phyloP scores from a whole-genome alignment of 2,113 vertebrate species.

The Tricholaema leucomelas region DNA sequence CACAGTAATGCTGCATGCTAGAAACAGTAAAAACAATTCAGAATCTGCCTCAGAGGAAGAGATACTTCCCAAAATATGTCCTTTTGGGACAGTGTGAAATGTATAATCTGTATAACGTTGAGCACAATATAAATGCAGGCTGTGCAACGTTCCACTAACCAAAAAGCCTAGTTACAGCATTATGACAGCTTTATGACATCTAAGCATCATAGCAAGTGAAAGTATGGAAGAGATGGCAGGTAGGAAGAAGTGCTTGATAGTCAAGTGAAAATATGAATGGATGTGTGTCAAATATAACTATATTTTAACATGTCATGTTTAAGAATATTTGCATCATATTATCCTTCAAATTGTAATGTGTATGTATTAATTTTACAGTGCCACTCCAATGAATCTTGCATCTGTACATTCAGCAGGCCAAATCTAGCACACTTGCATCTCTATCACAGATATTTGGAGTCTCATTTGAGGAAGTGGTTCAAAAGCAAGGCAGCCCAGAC shows the following conservation, averaged over 20 bases:
- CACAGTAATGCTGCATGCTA: background rate
- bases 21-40: background rate
- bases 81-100: background rate
- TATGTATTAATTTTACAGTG: constrained; percentile 21
- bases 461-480: background rate
- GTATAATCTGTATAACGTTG: background rate
- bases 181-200: constrained; percentile 59
- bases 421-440: background rate
- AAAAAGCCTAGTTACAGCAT: constrained; percentile 52
- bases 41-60: background rate
- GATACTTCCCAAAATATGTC: background rate
- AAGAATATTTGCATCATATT: constrained; percentile 56
- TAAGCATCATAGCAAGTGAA: constrained; percentile 44
- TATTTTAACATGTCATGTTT: constrained; percentile 13
- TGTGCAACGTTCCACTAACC: background rate
- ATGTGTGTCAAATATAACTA: constrained; percentile 46
- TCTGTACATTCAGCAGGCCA: background rate
- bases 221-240: constrained; percentile 37
- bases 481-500: background rate
- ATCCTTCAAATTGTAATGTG: constrained; percentile 23
- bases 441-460: background rate
- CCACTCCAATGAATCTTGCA: background rate
- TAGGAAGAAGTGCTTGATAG: constrained; percentile 42
- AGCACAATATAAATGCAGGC: constrained; percentile 15
- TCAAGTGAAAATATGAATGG: constrained; percentile 57